Evolutionary conservation across 2,113 vertebrate species (phyloP), one percentile per base, ranked within the genome.

Genomic region (Alexandromys fortis): DNA sequence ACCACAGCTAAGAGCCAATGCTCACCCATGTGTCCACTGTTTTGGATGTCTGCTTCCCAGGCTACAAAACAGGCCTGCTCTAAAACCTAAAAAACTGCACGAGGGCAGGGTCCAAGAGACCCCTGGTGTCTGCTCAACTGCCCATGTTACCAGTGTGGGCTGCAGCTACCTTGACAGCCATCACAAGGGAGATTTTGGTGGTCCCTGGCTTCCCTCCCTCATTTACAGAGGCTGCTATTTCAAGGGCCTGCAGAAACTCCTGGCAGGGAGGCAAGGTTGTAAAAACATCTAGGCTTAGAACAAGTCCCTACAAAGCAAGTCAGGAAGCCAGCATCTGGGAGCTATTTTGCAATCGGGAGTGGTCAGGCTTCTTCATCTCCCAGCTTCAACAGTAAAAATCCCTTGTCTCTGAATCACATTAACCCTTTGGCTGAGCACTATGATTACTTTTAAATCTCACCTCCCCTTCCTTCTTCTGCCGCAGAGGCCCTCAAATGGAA

Each of bases 251-350:
- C 89, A 45, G 89, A 52, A 77, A 97, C 26, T 88, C 13, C 67
- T 63, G 72, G 94, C 85, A 88, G 47, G 78, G 35, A 22, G 7
- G 1, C 22, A 58, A 35, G 47, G 72, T 1, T 55, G 42, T 82
- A 76, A 52, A 92, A 92, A 92, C 7, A 81, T 2, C 9, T 33
- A 21, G 82, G 55, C 88, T 58, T 26, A 68, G 77, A 86, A 88
- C 61, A 95, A 92, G 92, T 87, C 67, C 45, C 70, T 68, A 26
- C 90, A 93, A 75, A 92, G 19, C 45, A 7, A 79, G 4, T 63
- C 28, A 76, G 35, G 78, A 49, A 73, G 45, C 61, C 55, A 45
- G 19, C 35, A 30, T 49, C 63, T 2, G 4, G 4, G 28, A 75
- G n/a, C 75, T 77, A n/a, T 52, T 52, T 14, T 30, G n/a, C 8